Evolutionary conservation across 2,888 invertebrate genomes (phyloP), one percentile per base, ranked within the genome.

Genomic region (Xylophagus ater): DNA sequence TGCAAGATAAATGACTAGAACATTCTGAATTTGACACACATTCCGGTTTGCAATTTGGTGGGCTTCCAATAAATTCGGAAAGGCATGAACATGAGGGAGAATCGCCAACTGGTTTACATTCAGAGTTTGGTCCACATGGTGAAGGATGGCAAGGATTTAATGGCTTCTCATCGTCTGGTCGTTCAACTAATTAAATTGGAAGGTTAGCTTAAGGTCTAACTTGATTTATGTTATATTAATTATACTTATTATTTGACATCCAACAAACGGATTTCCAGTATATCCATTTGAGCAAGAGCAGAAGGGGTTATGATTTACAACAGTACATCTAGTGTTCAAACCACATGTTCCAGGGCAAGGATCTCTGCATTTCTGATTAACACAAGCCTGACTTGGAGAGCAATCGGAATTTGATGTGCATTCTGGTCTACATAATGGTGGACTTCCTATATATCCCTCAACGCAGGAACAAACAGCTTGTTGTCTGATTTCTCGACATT

Each of bases 371-470:
- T 80, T 81, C 52, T 82, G 81, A 58, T 81, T 83, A 51, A 76
- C 76, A 54, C 88, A 88, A 12, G 86, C 82, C 54, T 76, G 73
- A 48, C 76, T 76, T 23, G 76, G 67, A 6, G 75, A 65, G 62
- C 88, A 88, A 57, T 87, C 85, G 3, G 78, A 70, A 55, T 81
- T 85, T n/a, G 75, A 74, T 5, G 76, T 74, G 58, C 87, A 87
- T 60, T 85, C 84, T 6, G 82, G 81, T 50, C 82, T 70, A 51
- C 84, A 85, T 34, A 76, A 72, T 18, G 84, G 84, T 36, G 86
- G 85, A 49, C 74, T 78, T 40, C 86, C 86, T 34, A 74, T 70
- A 58, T 73, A 85, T 28, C 73, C 76, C 42, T 74, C 72, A 42
- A 81, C 65, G 53, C 86, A 86, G 15, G 81, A 79, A 55, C 86